Conservation (phyloP, 2,113 vertebrate species). For the Acinonyx jubatus region DNA sequence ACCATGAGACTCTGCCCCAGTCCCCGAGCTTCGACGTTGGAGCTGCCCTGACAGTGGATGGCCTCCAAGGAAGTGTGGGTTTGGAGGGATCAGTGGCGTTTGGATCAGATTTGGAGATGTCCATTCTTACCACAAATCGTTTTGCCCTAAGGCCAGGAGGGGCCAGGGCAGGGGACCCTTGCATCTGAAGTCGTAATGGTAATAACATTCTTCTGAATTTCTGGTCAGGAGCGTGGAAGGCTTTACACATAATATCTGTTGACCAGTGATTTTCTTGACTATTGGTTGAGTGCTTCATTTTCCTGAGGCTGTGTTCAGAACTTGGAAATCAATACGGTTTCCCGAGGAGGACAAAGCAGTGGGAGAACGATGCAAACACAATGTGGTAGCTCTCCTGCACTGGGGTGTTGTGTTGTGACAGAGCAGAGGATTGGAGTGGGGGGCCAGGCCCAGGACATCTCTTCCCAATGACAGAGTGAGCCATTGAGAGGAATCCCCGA, state of each 20-base stretch:
- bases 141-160: not conserved
- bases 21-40: rapidly evolving
- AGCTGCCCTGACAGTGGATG: not conserved
- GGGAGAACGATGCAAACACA: not conserved
- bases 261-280: too few species aligned
- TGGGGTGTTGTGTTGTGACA: too few species aligned
- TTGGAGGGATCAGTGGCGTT: not conserved
- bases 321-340: too few species aligned
- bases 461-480: too few species aligned
- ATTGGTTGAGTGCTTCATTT: too few species aligned
- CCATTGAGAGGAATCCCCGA: not conserved
- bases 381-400: not conserved
- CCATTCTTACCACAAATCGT: too few species aligned
- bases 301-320: too few species aligned
- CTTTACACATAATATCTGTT: too few species aligned
- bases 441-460: not conserved
- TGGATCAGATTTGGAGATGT: not conserved
- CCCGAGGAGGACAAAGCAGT: not conserved
- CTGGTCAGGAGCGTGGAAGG: too few species aligned
- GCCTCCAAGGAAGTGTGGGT: not conserved
- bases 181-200: not conserved
- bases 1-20: not conserved
- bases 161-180: not conserved
- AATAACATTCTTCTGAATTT: not conserved
- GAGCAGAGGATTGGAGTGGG: too few species aligned